A percentile compares a stretch with the other conserved stretches of the same genome.
Conservation (phyloP, 2,888 invertebrate species). For the Gibbula magus region DNA sequence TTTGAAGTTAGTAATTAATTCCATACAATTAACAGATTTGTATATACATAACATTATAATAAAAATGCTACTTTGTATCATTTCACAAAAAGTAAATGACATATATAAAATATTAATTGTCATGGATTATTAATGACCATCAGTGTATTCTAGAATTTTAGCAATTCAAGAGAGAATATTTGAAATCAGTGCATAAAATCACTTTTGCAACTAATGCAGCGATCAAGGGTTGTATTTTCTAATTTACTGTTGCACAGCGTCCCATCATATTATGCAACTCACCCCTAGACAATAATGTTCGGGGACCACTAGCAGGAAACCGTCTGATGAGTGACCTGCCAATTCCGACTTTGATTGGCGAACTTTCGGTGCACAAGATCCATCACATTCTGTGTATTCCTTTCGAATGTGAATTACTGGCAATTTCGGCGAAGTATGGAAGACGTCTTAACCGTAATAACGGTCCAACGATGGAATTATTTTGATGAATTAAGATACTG, state of each 20-base stretch:
- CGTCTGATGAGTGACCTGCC: not conserved
- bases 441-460: not conserved
- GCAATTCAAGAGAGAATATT: no score
- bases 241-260: no score
- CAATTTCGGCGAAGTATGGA: not conserved
- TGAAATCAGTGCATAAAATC: no score
- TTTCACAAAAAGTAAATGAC: no score
- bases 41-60: no score
- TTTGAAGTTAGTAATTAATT: no score
- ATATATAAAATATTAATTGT: not conserved
- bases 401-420: not conserved
- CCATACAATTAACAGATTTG: no score
- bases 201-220: no score
- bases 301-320: not conserved
- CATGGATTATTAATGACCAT: conserved; percentile 1
- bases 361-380: not conserved
- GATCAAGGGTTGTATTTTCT: no score
- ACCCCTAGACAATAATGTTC: not conserved
- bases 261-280: no score
- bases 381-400: not conserved
- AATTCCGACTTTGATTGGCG: conserved; percentile 1
- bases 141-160: no score
- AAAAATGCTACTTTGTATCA: no score
- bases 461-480: not conserved
- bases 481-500: not conserved